Conservation (phyloP, 2,113 vertebrate species). For the Kryptolebias marmoratus region DNA sequence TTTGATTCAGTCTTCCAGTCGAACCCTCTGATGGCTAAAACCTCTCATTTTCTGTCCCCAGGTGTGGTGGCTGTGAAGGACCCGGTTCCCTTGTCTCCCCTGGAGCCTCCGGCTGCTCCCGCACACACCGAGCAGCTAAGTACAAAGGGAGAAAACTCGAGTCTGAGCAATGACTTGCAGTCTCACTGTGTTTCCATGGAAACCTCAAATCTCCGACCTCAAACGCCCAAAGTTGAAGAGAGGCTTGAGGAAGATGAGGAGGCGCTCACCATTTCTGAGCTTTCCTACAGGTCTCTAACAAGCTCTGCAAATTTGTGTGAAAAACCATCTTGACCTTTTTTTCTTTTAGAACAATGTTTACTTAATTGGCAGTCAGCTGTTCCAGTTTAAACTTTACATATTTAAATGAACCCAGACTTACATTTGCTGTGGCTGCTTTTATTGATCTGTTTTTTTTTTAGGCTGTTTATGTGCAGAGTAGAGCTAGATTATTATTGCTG, state of each 20-base stretch:
- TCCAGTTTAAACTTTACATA: not conserved
- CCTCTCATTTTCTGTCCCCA: constrained; percentile 35
- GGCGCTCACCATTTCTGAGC: constrained; percentile 91
- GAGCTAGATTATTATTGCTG: not conserved
- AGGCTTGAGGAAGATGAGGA: constrained; percentile 73
- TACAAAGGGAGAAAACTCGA: constrained; percentile 30
- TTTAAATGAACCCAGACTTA: too few relatives aligned
- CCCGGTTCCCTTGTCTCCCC: constrained; percentile 70
- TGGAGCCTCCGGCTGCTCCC: constrained; percentile 59
- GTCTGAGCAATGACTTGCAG: constrained; percentile 41
- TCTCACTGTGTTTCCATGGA: constrained; percentile 64
- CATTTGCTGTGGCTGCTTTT: too few relatives aligned
- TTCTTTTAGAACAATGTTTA: not conserved
- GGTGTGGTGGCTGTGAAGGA: constrained; percentile 77
- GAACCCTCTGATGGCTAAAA: too few relatives aligned
- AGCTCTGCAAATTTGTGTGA: not conserved
- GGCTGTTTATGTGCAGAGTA: too few relatives aligned
- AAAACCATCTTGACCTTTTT: not conserved
- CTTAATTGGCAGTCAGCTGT: not conserved
- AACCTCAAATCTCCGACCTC: constrained; percentile 61
- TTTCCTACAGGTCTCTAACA: constrained; percentile 80
- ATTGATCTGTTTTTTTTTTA: too few relatives aligned
- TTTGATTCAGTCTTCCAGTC: too few relatives aligned
- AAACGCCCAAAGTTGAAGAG: constrained; percentile 56
- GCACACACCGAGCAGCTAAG: constrained; percentile 59